These are phyloP conservation scores for Hartigia nigra DNA, from an alignment of 2,888 invertebrate genomes.

Conservation along the genomic window DNA sequence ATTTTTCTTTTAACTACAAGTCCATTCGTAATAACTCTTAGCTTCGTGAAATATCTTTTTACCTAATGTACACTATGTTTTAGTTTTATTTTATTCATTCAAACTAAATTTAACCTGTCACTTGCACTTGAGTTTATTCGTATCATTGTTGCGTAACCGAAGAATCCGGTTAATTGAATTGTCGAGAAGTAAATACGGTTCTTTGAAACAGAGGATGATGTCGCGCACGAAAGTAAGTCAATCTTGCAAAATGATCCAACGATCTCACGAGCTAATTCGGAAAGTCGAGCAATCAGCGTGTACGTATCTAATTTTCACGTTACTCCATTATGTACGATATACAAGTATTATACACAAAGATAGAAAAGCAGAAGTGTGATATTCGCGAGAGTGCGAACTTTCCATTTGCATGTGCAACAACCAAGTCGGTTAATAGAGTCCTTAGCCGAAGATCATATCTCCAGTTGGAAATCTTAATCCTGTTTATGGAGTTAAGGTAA, in stretches of 20 bases:
- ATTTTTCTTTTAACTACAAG: background rate
- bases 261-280: background rate
- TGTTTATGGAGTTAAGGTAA: slow-evolving; percentile 43
- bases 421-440: slow-evolving; percentile 38
- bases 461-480: slow-evolving; percentile 46
- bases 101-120: background rate
- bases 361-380: background rate
- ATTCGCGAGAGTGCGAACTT: background rate
- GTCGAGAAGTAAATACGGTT: background rate
- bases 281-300: background rate
- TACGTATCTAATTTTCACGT: background rate
- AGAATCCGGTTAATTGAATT: background rate
- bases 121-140: background rate
- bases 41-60: background rate
- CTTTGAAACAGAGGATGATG: background rate
- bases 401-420: background rate
- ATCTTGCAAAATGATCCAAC: background rate
- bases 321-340: background rate
- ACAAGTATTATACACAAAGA: background rate
- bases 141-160: background rate
- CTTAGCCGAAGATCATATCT: slow-evolving; percentile 45
- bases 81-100: background rate
- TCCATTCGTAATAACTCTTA: background rate
- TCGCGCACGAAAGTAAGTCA: background rate
- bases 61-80: background rate